These are phyloP conservation scores for Clivina fossor DNA, from an alignment of 2,888 invertebrate species.

Conservation along the genomic window DNA sequence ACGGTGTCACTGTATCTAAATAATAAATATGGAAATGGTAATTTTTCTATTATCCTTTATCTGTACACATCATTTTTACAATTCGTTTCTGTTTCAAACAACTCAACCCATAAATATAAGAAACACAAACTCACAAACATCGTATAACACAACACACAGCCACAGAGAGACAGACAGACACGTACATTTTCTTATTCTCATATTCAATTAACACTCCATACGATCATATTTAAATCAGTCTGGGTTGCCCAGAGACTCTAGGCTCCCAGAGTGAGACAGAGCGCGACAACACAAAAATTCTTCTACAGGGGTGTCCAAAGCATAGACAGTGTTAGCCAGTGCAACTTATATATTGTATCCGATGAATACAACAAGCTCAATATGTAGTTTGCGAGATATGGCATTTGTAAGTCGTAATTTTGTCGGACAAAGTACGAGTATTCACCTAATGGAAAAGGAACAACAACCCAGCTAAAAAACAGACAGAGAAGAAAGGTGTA, in stretches of 20 bases:
- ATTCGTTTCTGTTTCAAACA: no score
- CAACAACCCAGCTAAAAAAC: conserved; percentile 10
- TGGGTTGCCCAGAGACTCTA: neutral
- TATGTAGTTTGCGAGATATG: conserved; percentile 46
- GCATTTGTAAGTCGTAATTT: conserved; percentile 47
- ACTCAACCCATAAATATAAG: no score
- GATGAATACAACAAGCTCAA: conserved; percentile 43
- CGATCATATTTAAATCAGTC: conserved; percentile 29
- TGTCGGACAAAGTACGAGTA: conserved; percentile 25
- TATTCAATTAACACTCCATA: conserved; percentile 30
- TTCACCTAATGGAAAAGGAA: neutral
- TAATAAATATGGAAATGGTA: no score
- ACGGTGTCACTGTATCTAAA: no score
- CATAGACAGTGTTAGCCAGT: no score
- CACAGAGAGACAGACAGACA: neutral
- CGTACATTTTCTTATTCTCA: conserved; percentile 6
- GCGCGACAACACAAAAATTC: conserved; percentile 42
- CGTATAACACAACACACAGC: no score
- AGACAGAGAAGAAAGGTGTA: no score
- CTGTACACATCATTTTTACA: no score
- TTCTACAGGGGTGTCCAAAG: conserved; percentile 33
- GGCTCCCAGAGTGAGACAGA: conserved; percentile 26
- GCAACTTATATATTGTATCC: conserved; percentile 29
- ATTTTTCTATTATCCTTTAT: no score
- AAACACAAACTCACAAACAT: no score